These are phyloP conservation scores for Pardosa pseudoannulata DNA, from an alignment of 2,888 invertebrate species.

Conservation along the genomic window DNA sequence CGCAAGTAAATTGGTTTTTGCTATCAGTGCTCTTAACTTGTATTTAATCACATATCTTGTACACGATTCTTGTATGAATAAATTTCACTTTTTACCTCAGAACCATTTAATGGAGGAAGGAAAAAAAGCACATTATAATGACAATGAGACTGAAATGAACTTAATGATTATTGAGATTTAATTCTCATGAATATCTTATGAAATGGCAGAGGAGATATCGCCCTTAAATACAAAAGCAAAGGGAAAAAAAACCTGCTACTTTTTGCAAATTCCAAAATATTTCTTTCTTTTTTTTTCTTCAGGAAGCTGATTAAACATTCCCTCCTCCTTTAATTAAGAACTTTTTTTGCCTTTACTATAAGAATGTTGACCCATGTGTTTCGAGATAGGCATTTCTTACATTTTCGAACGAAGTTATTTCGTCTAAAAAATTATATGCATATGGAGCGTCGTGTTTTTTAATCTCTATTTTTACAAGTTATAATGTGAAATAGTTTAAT, in stretches of 20 bases:
- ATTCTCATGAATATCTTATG: background rate
- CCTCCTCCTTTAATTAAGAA: background rate
- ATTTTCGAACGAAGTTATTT: background rate
- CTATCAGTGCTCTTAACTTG: too few species aligned
- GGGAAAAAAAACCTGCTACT: background rate
- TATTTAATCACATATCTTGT: too few species aligned
- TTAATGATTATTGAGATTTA: background rate
- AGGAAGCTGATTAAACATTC: conserved; percentile 6
- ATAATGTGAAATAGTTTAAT: too few species aligned
- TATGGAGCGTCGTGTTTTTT: too few species aligned
- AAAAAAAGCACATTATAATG: too few species aligned
- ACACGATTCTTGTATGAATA: too few species aligned
- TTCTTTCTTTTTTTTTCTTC: background rate
- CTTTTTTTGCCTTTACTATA: background rate
- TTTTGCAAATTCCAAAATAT: background rate
- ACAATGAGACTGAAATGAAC: too few species aligned
- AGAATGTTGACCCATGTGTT: background rate
- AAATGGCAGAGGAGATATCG: background rate
- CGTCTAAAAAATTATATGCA: too few species aligned
- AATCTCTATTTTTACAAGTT: too few species aligned
- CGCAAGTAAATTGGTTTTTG: too few species aligned
- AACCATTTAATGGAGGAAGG: too few species aligned
- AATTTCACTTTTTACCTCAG: too few species aligned
- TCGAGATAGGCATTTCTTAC: background rate
- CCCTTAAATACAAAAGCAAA: background rate